A percentile compares a stretch with the other conserved stretches of the same genome.
Conservation (phyloP, 2,797 vertebrate species). For the Perodicticus potto region DNA sequence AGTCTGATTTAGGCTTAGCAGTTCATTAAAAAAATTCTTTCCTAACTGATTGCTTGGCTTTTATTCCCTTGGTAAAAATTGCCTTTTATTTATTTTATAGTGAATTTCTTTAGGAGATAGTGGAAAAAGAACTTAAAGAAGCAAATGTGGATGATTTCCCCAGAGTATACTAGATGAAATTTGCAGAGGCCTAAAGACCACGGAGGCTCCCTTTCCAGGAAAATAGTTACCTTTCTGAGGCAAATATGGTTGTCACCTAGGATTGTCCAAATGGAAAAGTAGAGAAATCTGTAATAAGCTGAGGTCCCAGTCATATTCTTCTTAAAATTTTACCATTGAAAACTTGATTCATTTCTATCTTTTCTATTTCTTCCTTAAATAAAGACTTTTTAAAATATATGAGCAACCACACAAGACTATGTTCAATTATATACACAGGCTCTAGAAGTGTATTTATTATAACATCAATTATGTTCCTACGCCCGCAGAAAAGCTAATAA, state of each 20-base stretch:
- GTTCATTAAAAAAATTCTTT: slow-evolving; percentile 77
- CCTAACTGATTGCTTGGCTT: slow-evolving; percentile 69
- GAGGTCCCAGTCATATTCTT: neutral
- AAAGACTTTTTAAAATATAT: neutral
- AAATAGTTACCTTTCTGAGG: neutral
- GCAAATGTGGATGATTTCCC: neutral
- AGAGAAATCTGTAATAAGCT: neutral
- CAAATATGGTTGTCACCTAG: neutral
- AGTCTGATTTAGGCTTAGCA: slow-evolving; percentile 69
- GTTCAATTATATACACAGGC: neutral
- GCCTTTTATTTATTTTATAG: slow-evolving; percentile 67
- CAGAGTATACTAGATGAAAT: neutral
- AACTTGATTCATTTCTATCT: neutral
- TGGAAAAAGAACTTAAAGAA: slow-evolving; percentile 75
- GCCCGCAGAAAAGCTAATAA: neutral
- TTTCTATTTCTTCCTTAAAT: slow-evolving; percentile 42
- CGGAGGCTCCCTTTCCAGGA: neutral
- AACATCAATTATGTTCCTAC: neutral
- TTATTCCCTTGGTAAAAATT: slow-evolving; percentile 65
- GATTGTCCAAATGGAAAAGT: neutral
- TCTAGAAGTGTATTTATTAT: neutral
- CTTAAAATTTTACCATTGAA: neutral
- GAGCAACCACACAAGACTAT: neutral
- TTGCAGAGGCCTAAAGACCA: neutral
- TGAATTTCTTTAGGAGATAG: slow-evolving; percentile 71